Conservation (phyloP, 2,797 vertebrate genomes). For the Novumbra hubbsi region DNA sequence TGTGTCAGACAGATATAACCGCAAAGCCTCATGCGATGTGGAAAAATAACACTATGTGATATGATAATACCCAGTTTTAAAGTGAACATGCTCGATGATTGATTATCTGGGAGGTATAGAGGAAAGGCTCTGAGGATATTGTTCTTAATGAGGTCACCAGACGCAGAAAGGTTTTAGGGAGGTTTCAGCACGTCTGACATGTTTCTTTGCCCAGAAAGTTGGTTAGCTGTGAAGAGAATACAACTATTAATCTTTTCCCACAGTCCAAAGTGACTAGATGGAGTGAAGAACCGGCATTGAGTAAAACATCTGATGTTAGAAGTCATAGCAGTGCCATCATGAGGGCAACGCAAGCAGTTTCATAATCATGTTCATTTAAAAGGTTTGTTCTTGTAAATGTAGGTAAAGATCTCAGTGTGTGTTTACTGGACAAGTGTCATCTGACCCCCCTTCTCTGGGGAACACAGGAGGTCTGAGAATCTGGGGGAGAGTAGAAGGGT, state of each 20-base stretch:
- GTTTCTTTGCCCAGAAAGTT: background rate
- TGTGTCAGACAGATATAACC: conserved; percentile 35
- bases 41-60: too few relatives aligned
- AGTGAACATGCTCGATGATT: too few relatives aligned
- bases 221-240: background rate
- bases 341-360: conserved; percentile 23
- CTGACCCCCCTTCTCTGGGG: too few relatives aligned
- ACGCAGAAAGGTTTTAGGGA: background rate
- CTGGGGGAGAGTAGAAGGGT: too few relatives aligned
- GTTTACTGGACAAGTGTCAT: background rate
- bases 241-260: background rate
- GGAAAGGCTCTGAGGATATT: background rate
- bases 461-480: too few relatives aligned
- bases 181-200: background rate
- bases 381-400: background rate
- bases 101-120: background rate
- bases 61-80: too few relatives aligned
- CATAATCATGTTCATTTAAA: background rate
- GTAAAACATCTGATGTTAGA: conserved; percentile 3
- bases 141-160: background rate
- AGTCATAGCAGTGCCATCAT: conserved; percentile 25
- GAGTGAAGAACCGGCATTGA: background rate
- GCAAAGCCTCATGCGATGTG: conserved; percentile 4
- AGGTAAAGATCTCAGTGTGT: background rate
- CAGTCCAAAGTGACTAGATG: background rate